Conservation (phyloP, 2,797 vertebrate genomes). For the Semotilus atromaculatus region DNA sequence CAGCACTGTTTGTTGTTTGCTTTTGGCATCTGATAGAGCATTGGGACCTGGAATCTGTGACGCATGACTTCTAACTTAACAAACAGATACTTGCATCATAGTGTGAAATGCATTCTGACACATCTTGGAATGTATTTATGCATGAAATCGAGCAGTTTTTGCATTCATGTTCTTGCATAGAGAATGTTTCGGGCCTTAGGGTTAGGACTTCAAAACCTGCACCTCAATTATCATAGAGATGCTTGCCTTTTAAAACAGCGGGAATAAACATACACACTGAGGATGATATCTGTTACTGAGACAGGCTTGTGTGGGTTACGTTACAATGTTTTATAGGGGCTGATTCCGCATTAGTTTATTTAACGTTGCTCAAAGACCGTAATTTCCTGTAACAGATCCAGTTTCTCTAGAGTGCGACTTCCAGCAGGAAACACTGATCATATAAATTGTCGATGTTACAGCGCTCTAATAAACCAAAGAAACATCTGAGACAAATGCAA, state of each 20-base stretch:
- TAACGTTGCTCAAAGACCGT: conserved; percentile 56
- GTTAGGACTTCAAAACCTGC: neutral
- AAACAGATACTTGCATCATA: neutral
- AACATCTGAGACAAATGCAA: conserved; percentile 30
- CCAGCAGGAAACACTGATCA: conserved; percentile 58
- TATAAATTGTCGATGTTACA: conserved; percentile 59
- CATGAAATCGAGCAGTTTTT: neutral
- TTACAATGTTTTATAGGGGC: conserved; percentile 55
- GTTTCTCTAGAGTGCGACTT: conserved; percentile 60
- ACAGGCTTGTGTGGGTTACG: conserved; percentile 44
- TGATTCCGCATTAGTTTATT: conserved; percentile 55
- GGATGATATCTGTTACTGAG: conserved; percentile 26
- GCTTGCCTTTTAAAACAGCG: conserved; percentile 17
- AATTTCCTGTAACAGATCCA: conserved; percentile 60
- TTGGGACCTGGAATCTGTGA: neutral
- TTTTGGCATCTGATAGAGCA: neutral
- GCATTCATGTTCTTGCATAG: neutral
- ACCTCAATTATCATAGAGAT: neutral
- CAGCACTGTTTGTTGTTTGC: neutral
- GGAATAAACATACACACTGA: conserved; percentile 4
- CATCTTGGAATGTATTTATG: neutral
- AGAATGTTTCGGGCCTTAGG: neutral
- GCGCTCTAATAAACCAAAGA: conserved; percentile 54
- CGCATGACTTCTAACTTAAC: neutral
- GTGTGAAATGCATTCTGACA: neutral